phyloP scores from a whole-genome alignment of 2,888 invertebrate species.

The Megalurothrips usitatus region DNA sequence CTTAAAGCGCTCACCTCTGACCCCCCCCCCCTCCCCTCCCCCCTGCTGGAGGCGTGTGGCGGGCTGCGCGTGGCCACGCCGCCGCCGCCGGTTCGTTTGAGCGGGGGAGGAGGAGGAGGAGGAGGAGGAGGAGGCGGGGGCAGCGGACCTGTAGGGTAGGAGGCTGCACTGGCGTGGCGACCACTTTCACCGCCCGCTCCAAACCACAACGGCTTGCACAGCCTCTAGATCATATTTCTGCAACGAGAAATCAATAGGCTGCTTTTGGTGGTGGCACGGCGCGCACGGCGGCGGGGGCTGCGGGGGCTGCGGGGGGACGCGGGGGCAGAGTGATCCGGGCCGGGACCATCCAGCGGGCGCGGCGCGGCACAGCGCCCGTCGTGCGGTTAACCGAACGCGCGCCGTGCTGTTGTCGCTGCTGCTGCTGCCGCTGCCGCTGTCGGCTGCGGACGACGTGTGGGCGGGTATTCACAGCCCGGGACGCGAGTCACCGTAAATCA shows the following conservation, averaged over 20 bases:
- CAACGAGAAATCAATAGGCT: constrained; percentile 21
- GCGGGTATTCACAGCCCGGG: not conserved
- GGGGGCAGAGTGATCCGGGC: not conserved
- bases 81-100: too few species aligned
- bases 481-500: constrained; percentile 10
- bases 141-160: not conserved
- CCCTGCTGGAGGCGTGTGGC: not conserved
- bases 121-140: not conserved
- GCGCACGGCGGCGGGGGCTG: not conserved
- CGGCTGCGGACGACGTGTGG: too few species aligned
- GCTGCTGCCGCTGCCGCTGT: not conserved
- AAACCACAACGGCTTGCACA: constrained; percentile 24
- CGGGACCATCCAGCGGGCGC: not conserved
- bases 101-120: not conserved
- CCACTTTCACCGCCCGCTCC: constrained; percentile 15
- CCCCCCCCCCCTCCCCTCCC: not conserved
- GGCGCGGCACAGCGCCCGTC: not conserved
- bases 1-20: not conserved
- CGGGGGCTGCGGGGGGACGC: not conserved
- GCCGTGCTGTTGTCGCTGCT: not conserved
- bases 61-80: too few species aligned
- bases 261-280: not conserved
- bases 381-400: too few species aligned
- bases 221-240: constrained; percentile 26
- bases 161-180: not conserved